Base-by-base conservation (phyloP, 2,888 invertebrate species). In the Ectemnius lituratus region DNA sequence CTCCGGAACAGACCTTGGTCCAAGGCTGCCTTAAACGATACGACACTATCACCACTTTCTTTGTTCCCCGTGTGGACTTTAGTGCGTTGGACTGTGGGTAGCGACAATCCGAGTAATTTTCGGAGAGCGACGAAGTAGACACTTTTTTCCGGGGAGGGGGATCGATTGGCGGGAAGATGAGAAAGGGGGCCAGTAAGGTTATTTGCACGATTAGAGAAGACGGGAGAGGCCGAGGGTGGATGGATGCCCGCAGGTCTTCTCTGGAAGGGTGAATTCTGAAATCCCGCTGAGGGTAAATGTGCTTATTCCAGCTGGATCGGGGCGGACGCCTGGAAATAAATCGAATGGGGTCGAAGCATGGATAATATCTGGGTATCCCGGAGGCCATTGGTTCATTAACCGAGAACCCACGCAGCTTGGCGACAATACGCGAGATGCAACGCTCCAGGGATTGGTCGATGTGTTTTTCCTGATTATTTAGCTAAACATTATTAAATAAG, bases 241-340 rank as follows among this genome's bases (percentile, higher is more conserved):
- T 28, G 64, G 52, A 52, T 52, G 52, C 52, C 52, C n/a, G 52
- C 14, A 52, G 52, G 8, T 52, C 16, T 52, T 52, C 52, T 52
- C 16, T 6, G 52, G 56, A 60, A 66, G 70, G 70, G 70, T 62
- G 63, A 68, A 70, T 66, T 66, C 72, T 65, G 72, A 79, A 79
- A 75, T 77, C 67, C 59, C 62, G 65, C 58, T 49, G 45, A 68
- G 75, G 68, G 75, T 67, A 75, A 78, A 78, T 73, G 78, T 70
- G 78, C 79, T 78, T 79, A 79, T 78, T 79, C 79, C 66, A 75
- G 72, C 73, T 27, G 67, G 66, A 70, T 63, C 37, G 37, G 23
- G 62, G 57, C 66, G 52, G 52, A 66, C 70, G 78, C 78, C 37
- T 66, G 72, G 78, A 78, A 79, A 70, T 78, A 78, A 79, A 79